These are phyloP conservation scores for Brachionus rotundiformis DNA, from an alignment of 1,140 invertebrate species.

Conservation along the genomic window DNA sequence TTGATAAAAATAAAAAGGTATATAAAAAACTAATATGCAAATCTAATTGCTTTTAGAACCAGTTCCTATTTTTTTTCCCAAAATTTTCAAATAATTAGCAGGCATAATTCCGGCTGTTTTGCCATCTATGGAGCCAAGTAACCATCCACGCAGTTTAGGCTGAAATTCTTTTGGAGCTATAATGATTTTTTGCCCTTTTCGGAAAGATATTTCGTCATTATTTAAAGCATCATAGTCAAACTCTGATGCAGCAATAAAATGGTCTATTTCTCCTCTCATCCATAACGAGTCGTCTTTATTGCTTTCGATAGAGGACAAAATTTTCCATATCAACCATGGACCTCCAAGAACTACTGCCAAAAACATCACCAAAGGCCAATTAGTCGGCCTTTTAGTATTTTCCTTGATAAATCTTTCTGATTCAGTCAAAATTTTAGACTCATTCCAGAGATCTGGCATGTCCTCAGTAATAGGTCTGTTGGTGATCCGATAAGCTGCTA, in stretches of 20 bases:
- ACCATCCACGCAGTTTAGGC: slow-evolving; percentile 67
- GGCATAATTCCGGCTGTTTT: slow-evolving; percentile 75
- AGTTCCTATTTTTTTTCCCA: slow-evolving; percentile 56
- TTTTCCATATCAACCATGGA: slow-evolving; percentile 85
- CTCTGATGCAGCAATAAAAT: slow-evolving; percentile 73
- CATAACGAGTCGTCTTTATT: slow-evolving; percentile 69
- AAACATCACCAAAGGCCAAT: slow-evolving; percentile 73
- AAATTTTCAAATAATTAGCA: slow-evolving; percentile 74
- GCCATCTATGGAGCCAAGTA: slow-evolving; percentile 68
- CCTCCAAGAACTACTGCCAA: slow-evolving; percentile 81
- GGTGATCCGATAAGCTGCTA: slow-evolving; percentile 50
- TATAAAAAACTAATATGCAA: not conserved
- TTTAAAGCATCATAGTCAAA: slow-evolving; percentile 76
- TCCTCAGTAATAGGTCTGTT: slow-evolving; percentile 53
- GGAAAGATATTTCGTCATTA: slow-evolving; percentile 76
- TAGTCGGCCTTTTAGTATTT: slow-evolving; percentile 55
- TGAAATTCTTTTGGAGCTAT: slow-evolving; percentile 80
- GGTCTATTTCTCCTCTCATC: slow-evolving; percentile 69
- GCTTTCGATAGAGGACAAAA: slow-evolving; percentile 70
- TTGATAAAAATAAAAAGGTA: not conserved
- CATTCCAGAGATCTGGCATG: slow-evolving; percentile 41
- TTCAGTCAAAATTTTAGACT: slow-evolving; percentile 51
- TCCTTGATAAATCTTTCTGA: slow-evolving; percentile 52
- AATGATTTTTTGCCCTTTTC: slow-evolving; percentile 74
- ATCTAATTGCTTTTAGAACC: slow-evolving; percentile 17